Evolutionary conservation across 2,888 invertebrate species (phyloP).

Genomic region (Blomia tropicalis): DNA sequence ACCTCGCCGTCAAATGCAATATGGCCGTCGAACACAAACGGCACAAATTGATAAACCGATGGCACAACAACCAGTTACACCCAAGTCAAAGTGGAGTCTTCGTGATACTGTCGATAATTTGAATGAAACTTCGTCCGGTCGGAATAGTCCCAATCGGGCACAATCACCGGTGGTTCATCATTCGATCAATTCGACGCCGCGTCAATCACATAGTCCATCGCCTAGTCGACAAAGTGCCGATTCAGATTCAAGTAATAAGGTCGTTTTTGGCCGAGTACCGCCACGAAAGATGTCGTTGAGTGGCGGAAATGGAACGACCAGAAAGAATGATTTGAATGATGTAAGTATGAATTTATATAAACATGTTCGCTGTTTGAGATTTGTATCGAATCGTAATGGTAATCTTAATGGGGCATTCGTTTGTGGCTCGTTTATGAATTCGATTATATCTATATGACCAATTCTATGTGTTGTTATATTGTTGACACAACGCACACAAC

Average conservation of each 20-base stretch:
- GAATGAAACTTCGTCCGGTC: neutral
- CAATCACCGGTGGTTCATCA: constrained; percentile 12
- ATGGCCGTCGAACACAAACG: constrained; percentile 8
- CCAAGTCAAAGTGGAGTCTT: constrained; percentile 8
- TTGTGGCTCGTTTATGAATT: no score
- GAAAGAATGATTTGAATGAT: neutral
- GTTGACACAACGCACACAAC: no score
- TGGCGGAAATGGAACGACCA: constrained; percentile 6
- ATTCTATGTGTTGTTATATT: no score
- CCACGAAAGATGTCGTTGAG: constrained; percentile 14
- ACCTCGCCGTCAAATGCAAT: constrained; percentile 10
- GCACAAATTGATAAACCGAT: neutral
- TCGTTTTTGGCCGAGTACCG: constrained; percentile 21
- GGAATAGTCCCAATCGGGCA: neutral
- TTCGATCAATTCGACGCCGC: constrained; percentile 14
- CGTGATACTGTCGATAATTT: constrained; percentile 9
- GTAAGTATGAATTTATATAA: neutral
- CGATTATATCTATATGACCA: no score
- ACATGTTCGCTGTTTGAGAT: no score
- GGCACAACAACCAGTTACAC: neutral
- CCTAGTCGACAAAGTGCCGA: constrained; percentile 7
- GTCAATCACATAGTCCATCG: constrained; percentile 15
- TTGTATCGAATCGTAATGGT: no score
- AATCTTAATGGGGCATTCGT: no score
- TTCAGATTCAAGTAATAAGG: neutral